phyloP scores from a whole-genome alignment of 2,888 invertebrate genomes.

The Coenonympha glycerion region DNA sequence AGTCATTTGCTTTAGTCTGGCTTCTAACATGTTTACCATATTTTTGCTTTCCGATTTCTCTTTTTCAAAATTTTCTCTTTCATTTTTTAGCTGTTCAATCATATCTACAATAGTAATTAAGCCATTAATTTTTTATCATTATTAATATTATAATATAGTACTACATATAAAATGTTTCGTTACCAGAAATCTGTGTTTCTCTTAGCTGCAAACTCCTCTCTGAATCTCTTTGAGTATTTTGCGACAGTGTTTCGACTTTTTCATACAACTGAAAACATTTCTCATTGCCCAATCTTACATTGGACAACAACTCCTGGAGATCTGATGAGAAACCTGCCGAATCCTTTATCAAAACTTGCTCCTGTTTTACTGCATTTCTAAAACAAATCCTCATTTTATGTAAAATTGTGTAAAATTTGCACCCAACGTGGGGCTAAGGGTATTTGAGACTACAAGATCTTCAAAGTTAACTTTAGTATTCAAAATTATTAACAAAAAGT shows the following conservation, averaged over 20 bases:
- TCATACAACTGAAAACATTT: constrained; percentile 64
- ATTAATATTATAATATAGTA: background rate
- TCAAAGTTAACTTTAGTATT: too few species aligned
- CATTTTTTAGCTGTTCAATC: constrained; percentile 72
- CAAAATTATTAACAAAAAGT: too few species aligned
- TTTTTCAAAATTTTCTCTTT: constrained; percentile 71
- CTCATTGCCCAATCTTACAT: constrained; percentile 66
- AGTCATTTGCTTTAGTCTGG: constrained; percentile 76
- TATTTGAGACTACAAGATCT: background rate
- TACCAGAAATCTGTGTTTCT: constrained; percentile 75
- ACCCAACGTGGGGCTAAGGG: too few species aligned
- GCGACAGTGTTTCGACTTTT: constrained; percentile 62
- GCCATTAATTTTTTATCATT: background rate
- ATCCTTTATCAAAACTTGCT: constrained; percentile 67
- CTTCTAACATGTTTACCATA: constrained; percentile 72
- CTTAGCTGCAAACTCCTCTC: constrained; percentile 69
- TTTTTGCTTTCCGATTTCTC: constrained; percentile 74
- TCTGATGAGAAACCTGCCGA: constrained; percentile 68
- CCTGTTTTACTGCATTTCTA: constrained; percentile 72
- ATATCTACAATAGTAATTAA: constrained; percentile 55
- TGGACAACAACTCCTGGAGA: constrained; percentile 62
- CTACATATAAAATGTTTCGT: background rate
- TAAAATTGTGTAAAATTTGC: background rate
- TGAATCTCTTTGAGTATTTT: constrained; percentile 57
- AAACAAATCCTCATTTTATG: constrained; percentile 14